Percentiles rank a stretch among this genome's conserved stretches.
phyloP scores from a whole-genome alignment of 1,140 invertebrate genomes.

The Rhynchophorus ferrugineus region DNA sequence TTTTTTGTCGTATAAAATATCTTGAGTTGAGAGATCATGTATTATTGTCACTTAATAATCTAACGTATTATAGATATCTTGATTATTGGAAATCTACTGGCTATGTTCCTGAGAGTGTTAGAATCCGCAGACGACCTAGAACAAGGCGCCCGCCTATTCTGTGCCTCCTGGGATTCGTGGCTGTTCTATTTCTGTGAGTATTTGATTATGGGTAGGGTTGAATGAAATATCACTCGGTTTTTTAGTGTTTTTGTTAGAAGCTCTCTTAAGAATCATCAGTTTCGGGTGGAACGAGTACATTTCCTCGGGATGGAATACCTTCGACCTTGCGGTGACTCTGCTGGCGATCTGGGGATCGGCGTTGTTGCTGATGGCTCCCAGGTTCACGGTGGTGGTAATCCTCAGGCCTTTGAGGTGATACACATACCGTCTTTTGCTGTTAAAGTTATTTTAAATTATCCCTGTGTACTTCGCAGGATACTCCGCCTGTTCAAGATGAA shows the following conservation, averaged over 20 bases:
- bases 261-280: slow-evolving; percentile 65
- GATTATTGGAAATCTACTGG: slow-evolving; percentile 60
- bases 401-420: slow-evolving; percentile 53
- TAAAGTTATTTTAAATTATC: no score
- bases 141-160: slow-evolving; percentile 53
- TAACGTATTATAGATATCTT: slow-evolving; percentile 49
- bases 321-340: slow-evolving; percentile 69
- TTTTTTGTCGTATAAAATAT: no score
- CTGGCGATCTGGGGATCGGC: slow-evolving; percentile 60
- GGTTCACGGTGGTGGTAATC: slow-evolving; percentile 65
- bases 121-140: slow-evolving; percentile 45
- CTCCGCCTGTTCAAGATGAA: slow-evolving; percentile 73
- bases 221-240: slow-evolving; percentile 24
- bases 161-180: slow-evolving; percentile 67
- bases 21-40: no score
- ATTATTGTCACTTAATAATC: no score
- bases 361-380: slow-evolving; percentile 55
- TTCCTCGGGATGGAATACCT: slow-evolving; percentile 79
- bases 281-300: slow-evolving; percentile 66
- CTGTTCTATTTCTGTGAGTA: slow-evolving; percentile 61
- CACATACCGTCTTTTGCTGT: no score
- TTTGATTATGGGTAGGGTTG: neutral
- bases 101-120: slow-evolving; percentile 55
- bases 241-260: slow-evolving; percentile 70
- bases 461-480: slow-evolving; percentile 49